Base-by-base conservation (phyloP, 2,113 vertebrate genomes). In the Planiliza haematocheilus region DNA sequence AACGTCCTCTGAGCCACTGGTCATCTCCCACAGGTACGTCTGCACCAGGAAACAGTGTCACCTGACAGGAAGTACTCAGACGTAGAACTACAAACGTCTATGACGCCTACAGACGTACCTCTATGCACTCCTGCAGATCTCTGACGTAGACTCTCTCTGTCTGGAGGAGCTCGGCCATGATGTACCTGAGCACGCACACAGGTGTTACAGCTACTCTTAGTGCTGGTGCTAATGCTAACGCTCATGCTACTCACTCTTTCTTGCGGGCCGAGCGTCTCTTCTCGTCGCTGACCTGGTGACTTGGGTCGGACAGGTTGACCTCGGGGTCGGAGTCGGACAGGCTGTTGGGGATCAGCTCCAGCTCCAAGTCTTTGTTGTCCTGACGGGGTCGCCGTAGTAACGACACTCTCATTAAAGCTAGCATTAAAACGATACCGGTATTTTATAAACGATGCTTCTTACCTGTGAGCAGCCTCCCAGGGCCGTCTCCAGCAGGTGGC, bases 11-110 rank as follows among this genome's bases (percentile, higher is more conserved):
- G 97, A 95, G 34, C 97, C 98, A 24, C 98, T 99, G 4, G 97
- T 99, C 97, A 99, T 99, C 93, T 99, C 97, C 98, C 98, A 99
- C 71, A 97, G 93, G 92, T 99, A 99, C 8, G 97, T 99, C 97
- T 99, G 91, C 18, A 92, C 0, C 13, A 39, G 20, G 18, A 8
- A 0, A 10, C 12, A 49, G 20, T 9, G 21, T 9, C 8, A 60
- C 34, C 89, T 30, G 18, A 1, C 37, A 24, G 14, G 3, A 49
- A 10, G 51, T 48, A 51, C 7, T 16, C 41, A 7, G 4, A 16
- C 45, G 51, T 9, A 70, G 38, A 16, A 51, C 10, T 42, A 4
- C 8, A 8, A 14, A 17, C 20, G 8, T 3, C 12, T 17, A 20
- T 41, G 30, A 14, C 51, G 16, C 12, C 16, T 43, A 18, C 36